These are phyloP conservation scores for Theocolax elegans DNA, from an alignment of 1,140 invertebrate genomes.

Conservation along the genomic window DNA sequence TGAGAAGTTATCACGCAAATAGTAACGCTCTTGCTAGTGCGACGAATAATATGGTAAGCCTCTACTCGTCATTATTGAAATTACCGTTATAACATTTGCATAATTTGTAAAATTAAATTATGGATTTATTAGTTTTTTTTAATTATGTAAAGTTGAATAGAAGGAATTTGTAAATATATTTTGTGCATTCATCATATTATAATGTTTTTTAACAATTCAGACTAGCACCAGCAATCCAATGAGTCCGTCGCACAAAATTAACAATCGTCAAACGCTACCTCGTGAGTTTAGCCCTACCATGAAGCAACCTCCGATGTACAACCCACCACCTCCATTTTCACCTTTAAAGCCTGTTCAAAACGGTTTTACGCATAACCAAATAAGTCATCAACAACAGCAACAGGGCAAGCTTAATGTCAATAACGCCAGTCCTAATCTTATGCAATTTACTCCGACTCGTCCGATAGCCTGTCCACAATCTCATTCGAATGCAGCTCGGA, in stretches of 20 bases:
- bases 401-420: conserved; percentile 45
- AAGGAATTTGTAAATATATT: too few species aligned
- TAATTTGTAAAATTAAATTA: too few species aligned
- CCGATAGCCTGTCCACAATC: conserved; percentile 30
- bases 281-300: conserved; percentile 56
- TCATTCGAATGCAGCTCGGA: conserved; percentile 40
- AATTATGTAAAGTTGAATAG: too few species aligned
- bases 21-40: conserved; percentile 37
- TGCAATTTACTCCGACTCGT: conserved; percentile 57
- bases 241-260: conserved; percentile 24
- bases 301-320: conserved; percentile 63
- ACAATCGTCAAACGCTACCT: conserved; percentile 51
- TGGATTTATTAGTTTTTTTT: too few species aligned
- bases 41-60: conserved; percentile 21
- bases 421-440: conserved; percentile 53
- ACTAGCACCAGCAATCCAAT: neutral
- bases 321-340: conserved; percentile 59
- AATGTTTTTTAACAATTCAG: conserved; percentile 6
- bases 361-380: conserved; percentile 50
- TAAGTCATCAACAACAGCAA: conserved; percentile 23
- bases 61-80: too few species aligned
- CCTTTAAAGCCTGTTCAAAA: conserved; percentile 58
- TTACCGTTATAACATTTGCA: too few species aligned
- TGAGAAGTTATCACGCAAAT: conserved; percentile 58
- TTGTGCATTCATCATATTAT: too few species aligned